These are phyloP conservation scores for Mobula hypostoma DNA, from an alignment of 2,113 vertebrate genomes.

Conservation along the genomic window DNA sequence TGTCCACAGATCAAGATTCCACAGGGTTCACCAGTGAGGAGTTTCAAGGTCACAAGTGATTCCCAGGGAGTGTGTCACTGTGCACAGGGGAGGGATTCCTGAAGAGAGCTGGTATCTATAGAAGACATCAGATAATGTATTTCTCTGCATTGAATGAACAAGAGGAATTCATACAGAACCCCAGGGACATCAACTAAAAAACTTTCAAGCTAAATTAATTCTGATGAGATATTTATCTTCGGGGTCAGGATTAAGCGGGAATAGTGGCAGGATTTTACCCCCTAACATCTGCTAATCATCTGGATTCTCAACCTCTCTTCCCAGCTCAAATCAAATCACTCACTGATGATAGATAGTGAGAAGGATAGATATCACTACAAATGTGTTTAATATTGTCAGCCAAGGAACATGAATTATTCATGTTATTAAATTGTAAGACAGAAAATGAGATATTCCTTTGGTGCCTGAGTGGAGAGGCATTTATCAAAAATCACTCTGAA, in stretches of 20 bases:
- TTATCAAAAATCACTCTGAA: background rate
- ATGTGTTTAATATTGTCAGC: conserved; percentile 25
- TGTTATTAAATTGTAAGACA: background rate
- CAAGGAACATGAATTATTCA: conserved; percentile 24
- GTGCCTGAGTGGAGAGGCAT: background rate
- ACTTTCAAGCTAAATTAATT: background rate
- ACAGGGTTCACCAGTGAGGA: no score
- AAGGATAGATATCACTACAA: background rate
- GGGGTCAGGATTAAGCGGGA: background rate
- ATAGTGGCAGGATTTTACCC: background rate
- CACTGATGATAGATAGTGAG: background rate
- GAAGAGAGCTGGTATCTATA: background rate
- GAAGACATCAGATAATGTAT: background rate
- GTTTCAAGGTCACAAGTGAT: no score
- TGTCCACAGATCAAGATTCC: no score
- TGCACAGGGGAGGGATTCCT: no score
- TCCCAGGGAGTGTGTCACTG: background rate
- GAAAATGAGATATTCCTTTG: conserved; percentile 18
- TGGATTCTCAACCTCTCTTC: background rate
- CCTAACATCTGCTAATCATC: background rate
- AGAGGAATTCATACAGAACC: background rate
- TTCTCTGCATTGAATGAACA: background rate
- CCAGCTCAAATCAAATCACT: background rate
- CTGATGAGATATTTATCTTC: background rate
- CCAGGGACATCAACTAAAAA: background rate